phyloP scores from a whole-genome alignment of 2,797 vertebrate genomes.

The Pachyuromys duprasi region DNA sequence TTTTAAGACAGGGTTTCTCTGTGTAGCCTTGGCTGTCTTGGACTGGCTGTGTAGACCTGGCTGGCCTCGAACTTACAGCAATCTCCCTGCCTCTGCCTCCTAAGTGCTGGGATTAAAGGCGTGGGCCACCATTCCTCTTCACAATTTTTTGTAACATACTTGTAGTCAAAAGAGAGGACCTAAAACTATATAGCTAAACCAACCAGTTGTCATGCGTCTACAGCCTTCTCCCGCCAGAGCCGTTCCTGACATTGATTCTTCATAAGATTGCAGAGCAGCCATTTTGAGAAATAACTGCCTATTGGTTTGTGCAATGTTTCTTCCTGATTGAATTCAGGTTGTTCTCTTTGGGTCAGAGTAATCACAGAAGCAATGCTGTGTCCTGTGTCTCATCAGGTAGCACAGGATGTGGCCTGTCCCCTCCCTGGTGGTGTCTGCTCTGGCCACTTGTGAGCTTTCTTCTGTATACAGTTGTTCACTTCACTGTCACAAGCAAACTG shows the following conservation, averaged over 20 bases:
- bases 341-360: not conserved
- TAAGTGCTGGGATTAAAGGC: too few relatives aligned
- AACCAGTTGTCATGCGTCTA: rapidly evolving
- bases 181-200: not conserved
- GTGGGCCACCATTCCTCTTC: not conserved
- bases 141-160: not conserved
- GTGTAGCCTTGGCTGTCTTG: too few relatives aligned
- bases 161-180: not conserved
- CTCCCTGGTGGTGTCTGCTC: not conserved
- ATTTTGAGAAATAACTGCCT: not conserved
- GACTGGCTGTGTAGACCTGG: too few relatives aligned
- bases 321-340: not conserved
- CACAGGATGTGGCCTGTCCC: not conserved
- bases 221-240: not conserved
- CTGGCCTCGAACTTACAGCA: too few relatives aligned
- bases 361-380: not conserved
- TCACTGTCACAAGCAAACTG: not conserved
- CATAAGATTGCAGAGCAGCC: not conserved
- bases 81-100: too few relatives aligned
- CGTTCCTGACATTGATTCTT: not conserved
- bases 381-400: not conserved
- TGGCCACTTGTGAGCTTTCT: not conserved
- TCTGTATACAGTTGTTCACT: not conserved
- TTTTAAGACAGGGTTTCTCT: too few relatives aligned
- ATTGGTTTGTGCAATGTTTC: not conserved